These are phyloP conservation scores for Anolis carolinensis DNA, from an alignment of 2,113 vertebrate genomes.

Conservation along the genomic window DNA sequence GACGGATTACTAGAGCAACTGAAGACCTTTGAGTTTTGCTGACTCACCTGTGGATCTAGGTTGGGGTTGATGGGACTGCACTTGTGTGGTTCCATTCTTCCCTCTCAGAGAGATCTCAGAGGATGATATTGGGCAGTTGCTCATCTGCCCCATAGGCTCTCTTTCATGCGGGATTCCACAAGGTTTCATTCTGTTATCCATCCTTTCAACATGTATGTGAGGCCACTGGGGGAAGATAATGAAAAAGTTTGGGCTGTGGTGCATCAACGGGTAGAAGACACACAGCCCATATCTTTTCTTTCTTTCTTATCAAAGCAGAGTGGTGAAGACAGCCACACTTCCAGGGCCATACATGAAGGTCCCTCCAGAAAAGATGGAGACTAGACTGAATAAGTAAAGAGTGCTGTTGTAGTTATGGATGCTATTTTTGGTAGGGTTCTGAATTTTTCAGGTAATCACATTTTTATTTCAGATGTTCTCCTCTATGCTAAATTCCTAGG, in stretches of 20 bases:
- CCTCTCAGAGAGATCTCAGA: conserved; percentile 71
- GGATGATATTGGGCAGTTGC: conserved; percentile 70
- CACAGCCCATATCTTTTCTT: conserved; percentile 54
- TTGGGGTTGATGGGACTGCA: conserved; percentile 72
- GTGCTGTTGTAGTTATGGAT: conserved; percentile 2
- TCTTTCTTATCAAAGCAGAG: conserved; percentile 31
- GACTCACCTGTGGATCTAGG: conserved; percentile 76
- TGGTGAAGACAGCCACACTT: not conserved
- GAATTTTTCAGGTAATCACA: conserved; percentile 11
- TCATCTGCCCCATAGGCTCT: conserved; percentile 69
- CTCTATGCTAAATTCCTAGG: not conserved
- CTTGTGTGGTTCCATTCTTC: conserved; percentile 74
- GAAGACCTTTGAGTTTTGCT: conserved; percentile 65
- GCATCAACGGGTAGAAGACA: conserved; percentile 52
- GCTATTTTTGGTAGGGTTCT: conserved; percentile 9
- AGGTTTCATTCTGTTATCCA: conserved; percentile 74
- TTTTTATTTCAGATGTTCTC: not conserved
- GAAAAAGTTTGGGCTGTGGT: conserved; percentile 73
- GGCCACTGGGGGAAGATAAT: conserved; percentile 74
- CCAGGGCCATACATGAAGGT: conserved; percentile 15
- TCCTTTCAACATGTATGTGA: conserved; percentile 75
- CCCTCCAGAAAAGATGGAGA: conserved; percentile 4
- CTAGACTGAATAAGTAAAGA: conserved; percentile 22
- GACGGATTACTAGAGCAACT: conserved; percentile 46
- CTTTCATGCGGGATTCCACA: conserved; percentile 71